Evolutionary conservation across 2,113 vertebrate species (phyloP).

Genomic region (Pseudorectes ferrugineus): DNA sequence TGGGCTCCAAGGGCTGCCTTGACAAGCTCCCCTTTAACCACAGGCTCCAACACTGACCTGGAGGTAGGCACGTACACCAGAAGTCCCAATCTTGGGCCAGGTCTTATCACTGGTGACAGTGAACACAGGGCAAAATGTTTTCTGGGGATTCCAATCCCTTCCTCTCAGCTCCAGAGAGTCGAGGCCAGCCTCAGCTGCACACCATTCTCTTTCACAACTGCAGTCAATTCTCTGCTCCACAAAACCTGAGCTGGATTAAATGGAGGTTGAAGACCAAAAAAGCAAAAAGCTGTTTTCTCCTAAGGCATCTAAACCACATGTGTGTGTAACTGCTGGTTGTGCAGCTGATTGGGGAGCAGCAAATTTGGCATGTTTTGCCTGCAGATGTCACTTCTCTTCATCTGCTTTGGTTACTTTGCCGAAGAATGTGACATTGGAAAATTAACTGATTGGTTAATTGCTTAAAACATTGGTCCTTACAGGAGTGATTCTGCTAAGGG

Average conservation of each 20-base stretch:
- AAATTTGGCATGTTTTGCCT: slow-evolving; percentile 21
- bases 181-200: not conserved
- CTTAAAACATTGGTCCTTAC: not conserved
- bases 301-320: not conserved
- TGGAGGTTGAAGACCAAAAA: not conserved
- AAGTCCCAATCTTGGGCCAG: not conserved
- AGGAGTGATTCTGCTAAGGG: not conserved
- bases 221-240: not conserved
- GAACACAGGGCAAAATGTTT: not conserved
- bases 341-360: not conserved
- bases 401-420: slow-evolving; percentile 26
- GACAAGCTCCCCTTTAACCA: not conserved
- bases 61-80: not conserved
- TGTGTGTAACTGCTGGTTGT: not conserved
- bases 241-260: not conserved
- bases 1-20: not conserved
- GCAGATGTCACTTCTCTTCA: slow-evolving; percentile 18
- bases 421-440: not conserved
- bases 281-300: not conserved
- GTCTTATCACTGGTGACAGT: not conserved
- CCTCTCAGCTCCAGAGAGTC: not conserved
- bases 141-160: not conserved
- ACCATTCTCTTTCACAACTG: not conserved
- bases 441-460: slow-evolving; percentile 35
- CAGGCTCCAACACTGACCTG: not conserved